phyloP scores from a whole-genome alignment of 2,113 vertebrate genomes.

The Glareola pratincola region DNA sequence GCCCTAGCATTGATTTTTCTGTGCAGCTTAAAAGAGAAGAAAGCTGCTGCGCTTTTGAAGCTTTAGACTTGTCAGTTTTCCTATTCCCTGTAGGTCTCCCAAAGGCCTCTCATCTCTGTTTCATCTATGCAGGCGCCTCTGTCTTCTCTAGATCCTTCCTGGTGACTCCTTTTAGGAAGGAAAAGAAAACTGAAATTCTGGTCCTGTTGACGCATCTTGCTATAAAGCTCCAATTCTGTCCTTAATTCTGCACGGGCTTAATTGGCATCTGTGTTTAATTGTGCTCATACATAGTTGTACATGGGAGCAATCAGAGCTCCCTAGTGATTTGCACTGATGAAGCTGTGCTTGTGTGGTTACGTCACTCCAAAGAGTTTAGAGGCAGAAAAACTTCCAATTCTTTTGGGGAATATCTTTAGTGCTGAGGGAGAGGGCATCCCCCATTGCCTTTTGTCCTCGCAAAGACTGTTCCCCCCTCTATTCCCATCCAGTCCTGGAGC shows the following conservation, averaged over 20 bases:
- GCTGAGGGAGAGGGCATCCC: background rate
- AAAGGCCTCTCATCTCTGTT: background rate
- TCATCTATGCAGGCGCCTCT: background rate
- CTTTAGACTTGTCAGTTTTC: background rate
- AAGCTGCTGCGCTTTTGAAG: conserved; percentile 10
- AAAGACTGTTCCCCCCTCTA: background rate
- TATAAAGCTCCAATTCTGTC: background rate
- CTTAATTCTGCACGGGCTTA: background rate
- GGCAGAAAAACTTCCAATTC: background rate
- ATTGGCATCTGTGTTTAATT: background rate
- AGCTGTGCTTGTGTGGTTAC: background rate
- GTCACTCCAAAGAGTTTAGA: background rate
- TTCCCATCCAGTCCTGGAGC: background rate
- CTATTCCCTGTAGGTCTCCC: background rate
- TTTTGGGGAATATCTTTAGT: background rate
- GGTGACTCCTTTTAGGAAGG: background rate
- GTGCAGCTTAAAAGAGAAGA: background rate
- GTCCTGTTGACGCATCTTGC: background rate
- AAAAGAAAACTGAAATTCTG: background rate
- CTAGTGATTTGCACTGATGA: background rate
- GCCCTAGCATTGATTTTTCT: conserved; percentile 20
- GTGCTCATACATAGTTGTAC: background rate
- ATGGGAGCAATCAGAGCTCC: background rate
- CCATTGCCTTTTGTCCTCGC: background rate
- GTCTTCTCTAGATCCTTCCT: background rate